Base-by-base conservation (phyloP, 1,140 invertebrate genomes). In the Mya arenaria region DNA sequence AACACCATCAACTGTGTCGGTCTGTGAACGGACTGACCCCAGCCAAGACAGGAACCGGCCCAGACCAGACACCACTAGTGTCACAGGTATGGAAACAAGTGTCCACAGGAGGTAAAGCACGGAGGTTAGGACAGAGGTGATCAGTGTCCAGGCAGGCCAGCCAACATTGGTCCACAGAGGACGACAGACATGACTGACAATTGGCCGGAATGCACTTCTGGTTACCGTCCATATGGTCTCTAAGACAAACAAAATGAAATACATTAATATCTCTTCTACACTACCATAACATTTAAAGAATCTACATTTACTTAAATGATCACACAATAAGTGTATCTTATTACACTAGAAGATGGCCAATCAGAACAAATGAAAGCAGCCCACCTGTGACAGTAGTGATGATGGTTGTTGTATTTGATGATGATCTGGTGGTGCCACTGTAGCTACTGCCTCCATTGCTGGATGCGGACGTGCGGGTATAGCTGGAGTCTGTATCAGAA, bases 361-460 rank as follows among this genome's bases (percentile, higher is more conserved):
- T n/a, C n/a, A n/a, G n/a, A n/a, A n/a, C n/a, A n/a, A n/a, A n/a
- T n/a, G n/a, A n/a, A n/a, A n/a, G 2, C 48, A 2, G 48, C 6
- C 63, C 73, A 87, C 86, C 82, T 80, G 85, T 87, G 17, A 84
- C 48, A 30, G 84, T 87, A 30, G 84, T 84, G 48, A 87, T 58
- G 28, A 84, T 82, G 36, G 80, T 84, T 19, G 86, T 81, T 19
- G 71, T 25, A n/a, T 74, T 62, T 15, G 56, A 4, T 73, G 41
- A 52, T 17, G 32, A 56, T 1, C 28, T 32, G 63, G 66, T 44
- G 32, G 48, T 80, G 55, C 44, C 37, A 5, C 56, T 37, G 30
- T 56, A 48, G 48, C 55, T 44, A 23, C 30, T 23, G 28, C 39
- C 37, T 28, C 77, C 58, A 2, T 39, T 71, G 48, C 66, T 56